A percentile compares a stretch with the other conserved stretches of the same genome.
These are phyloP conservation scores for Anadara kagoshimensis DNA, from an alignment of 1,140 invertebrate species.

Conservation along the genomic window DNA sequence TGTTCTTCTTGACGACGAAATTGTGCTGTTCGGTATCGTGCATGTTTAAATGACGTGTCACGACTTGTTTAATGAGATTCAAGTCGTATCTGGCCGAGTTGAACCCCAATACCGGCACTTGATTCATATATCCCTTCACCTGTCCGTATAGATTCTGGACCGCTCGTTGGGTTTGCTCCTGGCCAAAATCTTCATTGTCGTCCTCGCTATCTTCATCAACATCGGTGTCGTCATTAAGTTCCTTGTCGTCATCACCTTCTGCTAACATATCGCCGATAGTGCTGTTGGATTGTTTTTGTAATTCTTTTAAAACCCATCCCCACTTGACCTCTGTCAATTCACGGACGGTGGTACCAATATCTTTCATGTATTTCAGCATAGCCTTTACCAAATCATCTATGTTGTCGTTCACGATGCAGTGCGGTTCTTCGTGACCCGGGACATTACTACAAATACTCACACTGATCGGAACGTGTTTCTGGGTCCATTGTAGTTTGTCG, in stretches of 20 bases:
- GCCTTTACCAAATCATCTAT: no score
- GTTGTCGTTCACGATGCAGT: slow-evolving; percentile 26
- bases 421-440: background rate
- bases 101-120: slow-evolving; percentile 32
- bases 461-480: slow-evolving; percentile 5
- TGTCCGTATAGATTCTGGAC: slow-evolving; percentile 16
- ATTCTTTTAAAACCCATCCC: background rate
- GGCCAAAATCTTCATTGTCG: background rate
- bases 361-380: no score
- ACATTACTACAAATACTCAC: slow-evolving; percentile 21
- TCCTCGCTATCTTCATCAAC: background rate
- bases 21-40: slow-evolving; percentile 10
- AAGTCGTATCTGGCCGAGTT: no score
- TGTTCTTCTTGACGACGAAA: slow-evolving; percentile 35
- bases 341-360: no score
- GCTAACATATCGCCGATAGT: no score
- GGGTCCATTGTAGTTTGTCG: no score
- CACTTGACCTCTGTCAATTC: background rate
- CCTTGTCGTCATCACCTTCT: no score
- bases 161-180: background rate
- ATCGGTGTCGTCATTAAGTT: slow-evolving; percentile 2
- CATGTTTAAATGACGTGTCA: slow-evolving; percentile 24
- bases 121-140: background rate
- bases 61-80: slow-evolving; percentile 32
- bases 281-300: background rate